Evolutionary conservation across 1,140 invertebrate genomes (phyloP).

Genomic region (Prorops nasuta): DNA sequence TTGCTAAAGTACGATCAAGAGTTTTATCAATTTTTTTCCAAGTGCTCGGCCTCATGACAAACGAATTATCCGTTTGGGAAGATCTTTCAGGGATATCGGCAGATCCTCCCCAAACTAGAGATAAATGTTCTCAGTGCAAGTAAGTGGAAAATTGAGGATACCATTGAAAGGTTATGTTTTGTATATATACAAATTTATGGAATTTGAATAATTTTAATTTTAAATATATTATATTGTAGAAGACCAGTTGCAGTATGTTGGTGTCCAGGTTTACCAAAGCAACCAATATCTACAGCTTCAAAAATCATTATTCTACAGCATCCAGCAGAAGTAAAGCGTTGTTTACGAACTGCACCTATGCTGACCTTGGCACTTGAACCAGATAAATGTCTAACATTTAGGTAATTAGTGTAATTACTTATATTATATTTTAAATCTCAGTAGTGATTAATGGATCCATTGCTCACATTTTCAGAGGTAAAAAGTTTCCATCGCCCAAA

Average conservation of each 20-base stretch:
- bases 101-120: constrained; percentile 71
- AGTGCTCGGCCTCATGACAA: constrained; percentile 31
- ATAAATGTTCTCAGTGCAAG: constrained; percentile 70
- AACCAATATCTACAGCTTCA: constrained; percentile 66
- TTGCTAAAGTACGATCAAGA: too few relatives aligned
- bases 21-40: neutral
- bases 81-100: constrained; percentile 70
- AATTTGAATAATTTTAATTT: constrained; percentile 4
- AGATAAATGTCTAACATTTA: constrained; percentile 68
- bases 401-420: constrained; percentile 23
- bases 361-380: constrained; percentile 70
- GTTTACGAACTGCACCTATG: constrained; percentile 87
- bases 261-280: constrained; percentile 76
- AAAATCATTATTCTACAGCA: constrained; percentile 84
- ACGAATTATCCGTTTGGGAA: constrained; percentile 61
- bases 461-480: constrained; percentile 69
- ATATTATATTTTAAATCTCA: neutral
- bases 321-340: constrained; percentile 88
- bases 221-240: constrained; percentile 56
- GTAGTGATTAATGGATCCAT: neutral
- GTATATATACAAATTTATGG: too few relatives aligned
- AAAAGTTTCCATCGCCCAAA: constrained; percentile 73
- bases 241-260: constrained; percentile 85
- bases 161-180: constrained; percentile 15
- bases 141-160: constrained; percentile 50